These are phyloP conservation scores for Chamaea fasciata DNA, from an alignment of 2,113 vertebrate genomes.

Conservation along the genomic window DNA sequence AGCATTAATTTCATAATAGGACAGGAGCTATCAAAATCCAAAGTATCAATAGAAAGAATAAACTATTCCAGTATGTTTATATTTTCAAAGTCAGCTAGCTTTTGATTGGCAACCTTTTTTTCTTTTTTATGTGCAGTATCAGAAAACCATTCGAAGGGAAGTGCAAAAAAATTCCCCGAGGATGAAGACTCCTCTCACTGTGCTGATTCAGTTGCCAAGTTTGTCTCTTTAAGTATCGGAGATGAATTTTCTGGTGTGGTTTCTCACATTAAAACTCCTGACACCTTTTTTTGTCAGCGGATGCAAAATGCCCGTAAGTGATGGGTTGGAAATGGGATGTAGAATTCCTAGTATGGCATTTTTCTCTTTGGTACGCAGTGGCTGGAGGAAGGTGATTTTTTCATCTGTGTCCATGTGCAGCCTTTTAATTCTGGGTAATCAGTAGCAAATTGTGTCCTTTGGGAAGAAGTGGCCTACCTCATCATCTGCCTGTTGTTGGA, in stretches of 20 bases:
- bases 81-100: not conserved
- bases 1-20: not conserved
- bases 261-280: slow-evolving; percentile 82
- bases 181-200: slow-evolving; percentile 38
- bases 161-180: slow-evolving; percentile 9
- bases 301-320: slow-evolving; percentile 80
- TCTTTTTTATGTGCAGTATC: slow-evolving; percentile 29
- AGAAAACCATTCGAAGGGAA: slow-evolving; percentile 64
- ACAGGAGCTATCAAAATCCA: not conserved
- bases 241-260: slow-evolving; percentile 80
- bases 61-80: not conserved
- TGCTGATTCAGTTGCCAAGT: slow-evolving; percentile 59
- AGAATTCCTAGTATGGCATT: not conserved
- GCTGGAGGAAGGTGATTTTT: not conserved
- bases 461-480: not conserved
- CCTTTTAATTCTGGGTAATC: not conserved
- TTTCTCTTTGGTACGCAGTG: not conserved
- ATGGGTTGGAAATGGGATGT: not conserved
- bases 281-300: slow-evolving; percentile 85
- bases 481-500: not conserved
- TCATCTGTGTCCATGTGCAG: not conserved
- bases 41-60: not conserved
- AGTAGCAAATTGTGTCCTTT: accelerated
- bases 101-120: not conserved
- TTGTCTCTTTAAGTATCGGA: slow-evolving; percentile 70